Evolutionary conservation across 2,888 invertebrate species (phyloP), one percentile per base, ranked within the genome.

Genomic region (Acronicta aceris): DNA sequence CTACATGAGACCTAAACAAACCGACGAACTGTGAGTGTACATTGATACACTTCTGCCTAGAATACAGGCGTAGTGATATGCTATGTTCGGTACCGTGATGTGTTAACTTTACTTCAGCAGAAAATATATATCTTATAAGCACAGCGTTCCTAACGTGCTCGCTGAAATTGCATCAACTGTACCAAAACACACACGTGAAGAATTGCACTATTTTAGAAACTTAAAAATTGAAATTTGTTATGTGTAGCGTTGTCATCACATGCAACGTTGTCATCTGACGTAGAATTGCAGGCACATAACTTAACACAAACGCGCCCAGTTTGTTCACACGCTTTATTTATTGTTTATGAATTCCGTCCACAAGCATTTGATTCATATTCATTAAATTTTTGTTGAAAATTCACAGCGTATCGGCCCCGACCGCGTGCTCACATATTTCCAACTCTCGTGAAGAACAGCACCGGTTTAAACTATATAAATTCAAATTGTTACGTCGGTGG

Each of bases 381-480:
- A 54, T 36, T 40, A 36, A 16, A 57, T 43, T 38, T 36, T 13
- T 16, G 9, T 12, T n/a, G 27, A 25, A 6, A 21, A 43, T 17
- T n/a, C 41, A 10, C 13, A 25, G 30, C 52, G 49, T 8, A 48
- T 30, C 38, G 7, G 52, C 25, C 12, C 9, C 33, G 6, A 36
- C 38, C 25, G 25, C 25, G 13, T 17, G 43, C 42, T 36, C 52
- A 48, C 62, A 27, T 68, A 42, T 58, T 73, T 55, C 47, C 54
- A 73, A 12, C 42, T 30, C 38, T 13, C 36, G 55, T 66, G 53
- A 59, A 62, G 56, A 69, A 71, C 51, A 69, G 51, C 56, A 36
- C 38, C 67, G 53, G 74, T 59, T 62, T 59, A 59, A 77, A 64
- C 55, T 64, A 74, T 74, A 71, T 75, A 53, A 49, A 74, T 71